Evolutionary conservation across 2,113 vertebrate genomes (phyloP), one percentile per base, ranked within the genome.

Genomic region (Pongo pygmaeus): DNA sequence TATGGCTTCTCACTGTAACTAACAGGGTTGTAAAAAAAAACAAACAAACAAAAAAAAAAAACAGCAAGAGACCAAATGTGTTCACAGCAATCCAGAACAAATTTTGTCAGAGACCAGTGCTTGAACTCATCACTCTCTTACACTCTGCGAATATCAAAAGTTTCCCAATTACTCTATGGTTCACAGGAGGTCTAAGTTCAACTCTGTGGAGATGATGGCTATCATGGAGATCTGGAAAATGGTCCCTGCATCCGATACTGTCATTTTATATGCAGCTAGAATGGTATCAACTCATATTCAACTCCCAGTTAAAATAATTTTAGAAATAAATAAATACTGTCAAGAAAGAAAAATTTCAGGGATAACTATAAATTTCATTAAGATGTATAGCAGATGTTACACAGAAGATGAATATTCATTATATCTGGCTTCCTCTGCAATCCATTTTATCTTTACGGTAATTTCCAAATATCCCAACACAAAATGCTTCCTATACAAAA

Each of bases 331-430:
- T 91, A 96, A 96, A 97, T 83, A 93, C 79, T 92, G 84, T 96
- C 92, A 93, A 93, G 22, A 23, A 92, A 97, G 91, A 92, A 91
- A 95, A 75, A 80, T 81, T 27, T 83, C 64, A 59, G 5, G 12
- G 23, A 69, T 89, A 97, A 97, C 96, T 92, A 84, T 96, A 96
- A 91, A 92, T 96, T 97, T 96, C 88, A 96, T 96, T 94, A 97
- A 95, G 93, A 98, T 91, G 25, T 96, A 94, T 59, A 95, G 81
- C 83, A 94, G 74, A 61, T 92, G 90, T 96, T 96, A 92, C 5
- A 1, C 27, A 27, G 52, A 96, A 89, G 89, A 96, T 89, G 93
- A 97, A 96, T 93, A 72, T 94, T 93, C 67, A 88, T 94, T 97
- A 96, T 91, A 96, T 55, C 93, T 96, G 93, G 46, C 27, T 87